Conservation (phyloP, 2,113 vertebrate genomes). For the Chaenocephalus aceratus region DNA sequence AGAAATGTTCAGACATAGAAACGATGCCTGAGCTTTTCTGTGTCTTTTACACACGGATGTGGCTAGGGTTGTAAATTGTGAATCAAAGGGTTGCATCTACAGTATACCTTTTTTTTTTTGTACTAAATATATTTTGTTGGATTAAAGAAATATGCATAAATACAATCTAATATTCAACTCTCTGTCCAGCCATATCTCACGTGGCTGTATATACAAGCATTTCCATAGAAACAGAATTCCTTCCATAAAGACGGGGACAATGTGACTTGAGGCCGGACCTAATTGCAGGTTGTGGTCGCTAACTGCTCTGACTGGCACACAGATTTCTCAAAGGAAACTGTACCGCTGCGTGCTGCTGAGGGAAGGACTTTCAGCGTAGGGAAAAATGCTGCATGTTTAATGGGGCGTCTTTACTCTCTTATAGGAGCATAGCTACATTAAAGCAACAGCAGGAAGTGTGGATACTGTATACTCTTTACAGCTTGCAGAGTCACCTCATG, state of each 20-base stretch:
- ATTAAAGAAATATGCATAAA: no score
- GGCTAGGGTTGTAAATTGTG: no score
- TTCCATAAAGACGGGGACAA: slow-evolving; percentile 60
- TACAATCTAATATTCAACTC: not conserved
- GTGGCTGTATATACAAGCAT: slow-evolving; percentile 50
- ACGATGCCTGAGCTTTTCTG: not conserved
- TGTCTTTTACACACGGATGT: no score
- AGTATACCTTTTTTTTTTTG: no score
- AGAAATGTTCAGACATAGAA: not conserved
- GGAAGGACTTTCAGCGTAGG: slow-evolving; percentile 34
- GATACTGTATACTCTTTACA: not conserved
- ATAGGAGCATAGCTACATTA: not conserved
- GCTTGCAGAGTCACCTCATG: not conserved
- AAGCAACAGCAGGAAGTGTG: slow-evolving; percentile 7
- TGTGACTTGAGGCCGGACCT: slow-evolving; percentile 66
- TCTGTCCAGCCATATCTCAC: slow-evolving; percentile 7
- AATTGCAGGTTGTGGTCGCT: slow-evolving; percentile 73
- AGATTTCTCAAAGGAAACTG: slow-evolving; percentile 58
- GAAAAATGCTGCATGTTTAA: slow-evolving; percentile 29
- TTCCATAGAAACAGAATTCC: slow-evolving; percentile 71
- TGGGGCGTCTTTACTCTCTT: slow-evolving; percentile 9
- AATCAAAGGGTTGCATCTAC: not conserved
- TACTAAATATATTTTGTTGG: no score
- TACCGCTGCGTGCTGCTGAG: slow-evolving; percentile 57
- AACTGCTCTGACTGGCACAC: slow-evolving; percentile 52